Conservation (phyloP, 2,888 invertebrate species). For the Papilio protenor region DNA sequence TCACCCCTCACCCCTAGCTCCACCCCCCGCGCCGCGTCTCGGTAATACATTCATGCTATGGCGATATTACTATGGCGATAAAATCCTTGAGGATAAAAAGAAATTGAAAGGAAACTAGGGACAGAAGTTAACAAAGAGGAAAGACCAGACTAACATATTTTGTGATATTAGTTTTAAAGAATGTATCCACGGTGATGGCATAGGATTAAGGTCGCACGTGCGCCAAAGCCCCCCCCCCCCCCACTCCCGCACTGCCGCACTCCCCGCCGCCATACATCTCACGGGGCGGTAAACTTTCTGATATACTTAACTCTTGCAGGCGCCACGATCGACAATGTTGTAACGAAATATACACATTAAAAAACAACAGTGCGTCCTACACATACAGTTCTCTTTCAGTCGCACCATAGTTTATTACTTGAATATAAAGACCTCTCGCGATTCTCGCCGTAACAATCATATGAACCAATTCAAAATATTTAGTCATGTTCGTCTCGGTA, state of each 20-base stretch:
- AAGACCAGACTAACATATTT: not conserved
- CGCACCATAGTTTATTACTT: not conserved
- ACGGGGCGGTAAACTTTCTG: not conserved
- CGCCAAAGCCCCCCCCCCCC: not conserved
- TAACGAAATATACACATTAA: not conserved
- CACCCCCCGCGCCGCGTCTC: not conserved
- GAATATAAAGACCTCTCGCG: not conserved
- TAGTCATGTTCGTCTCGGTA: too few species aligned
- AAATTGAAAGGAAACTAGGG: not conserved
- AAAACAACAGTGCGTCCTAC: not conserved
- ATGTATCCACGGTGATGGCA: not conserved
- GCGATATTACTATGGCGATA: not conserved
- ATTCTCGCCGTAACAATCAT: not conserved
- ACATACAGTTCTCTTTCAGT: not conserved
- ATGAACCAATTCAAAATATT: not conserved
- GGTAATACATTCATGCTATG: not conserved
- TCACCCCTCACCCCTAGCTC: not conserved
- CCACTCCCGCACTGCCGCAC: not conserved
- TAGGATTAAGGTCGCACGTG: not conserved
- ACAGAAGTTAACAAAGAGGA: not conserved
- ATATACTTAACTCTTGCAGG: not conserved
- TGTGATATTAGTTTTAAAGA: not conserved
- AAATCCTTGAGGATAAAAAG: not conserved
- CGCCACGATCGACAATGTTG: not conserved
- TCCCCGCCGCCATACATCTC: not conserved